These are phyloP conservation scores for Conomelus anceps DNA, from an alignment of 2,888 invertebrate species.

Conservation along the genomic window DNA sequence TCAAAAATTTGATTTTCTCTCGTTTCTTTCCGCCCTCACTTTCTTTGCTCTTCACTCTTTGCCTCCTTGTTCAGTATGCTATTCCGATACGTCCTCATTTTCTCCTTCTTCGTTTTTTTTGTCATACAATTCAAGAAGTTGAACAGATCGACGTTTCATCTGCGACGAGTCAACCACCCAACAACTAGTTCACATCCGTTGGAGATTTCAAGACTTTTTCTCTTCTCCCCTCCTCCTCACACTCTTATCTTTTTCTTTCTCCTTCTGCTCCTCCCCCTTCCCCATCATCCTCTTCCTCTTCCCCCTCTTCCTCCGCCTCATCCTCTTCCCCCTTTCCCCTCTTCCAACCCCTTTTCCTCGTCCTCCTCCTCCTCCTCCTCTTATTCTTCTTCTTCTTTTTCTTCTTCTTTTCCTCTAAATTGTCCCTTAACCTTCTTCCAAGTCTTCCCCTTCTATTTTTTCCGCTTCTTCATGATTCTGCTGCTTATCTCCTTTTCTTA, in stretches of 20 bases:
- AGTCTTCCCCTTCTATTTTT: background rate
- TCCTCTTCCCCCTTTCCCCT: background rate
- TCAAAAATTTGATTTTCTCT: background rate
- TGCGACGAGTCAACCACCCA: background rate
- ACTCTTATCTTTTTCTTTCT: background rate
- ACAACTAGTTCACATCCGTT: background rate
- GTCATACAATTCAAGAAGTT: background rate
- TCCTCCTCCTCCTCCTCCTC: background rate
- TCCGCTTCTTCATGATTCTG: too few species aligned
- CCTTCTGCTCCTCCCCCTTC: background rate
- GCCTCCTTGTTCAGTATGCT: too few species aligned
- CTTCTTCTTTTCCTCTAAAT: background rate
- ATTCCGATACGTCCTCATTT: background rate
- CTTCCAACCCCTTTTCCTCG: background rate
- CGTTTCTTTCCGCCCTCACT: background rate
- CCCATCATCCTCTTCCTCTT: background rate
- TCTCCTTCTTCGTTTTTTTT: too few species aligned
- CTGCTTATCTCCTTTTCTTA: background rate
- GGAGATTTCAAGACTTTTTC: background rate
- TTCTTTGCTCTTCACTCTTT: background rate
- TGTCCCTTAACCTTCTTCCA: background rate
- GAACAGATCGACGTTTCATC: background rate
- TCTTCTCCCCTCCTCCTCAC: background rate
- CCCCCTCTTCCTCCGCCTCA: too few species aligned
- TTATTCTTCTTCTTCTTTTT: background rate